Percentiles rank a stretch among this genome's conserved stretches.
phyloP scores from a whole-genome alignment of 2,113 vertebrate species.

The Psettodes erumei region DNA sequence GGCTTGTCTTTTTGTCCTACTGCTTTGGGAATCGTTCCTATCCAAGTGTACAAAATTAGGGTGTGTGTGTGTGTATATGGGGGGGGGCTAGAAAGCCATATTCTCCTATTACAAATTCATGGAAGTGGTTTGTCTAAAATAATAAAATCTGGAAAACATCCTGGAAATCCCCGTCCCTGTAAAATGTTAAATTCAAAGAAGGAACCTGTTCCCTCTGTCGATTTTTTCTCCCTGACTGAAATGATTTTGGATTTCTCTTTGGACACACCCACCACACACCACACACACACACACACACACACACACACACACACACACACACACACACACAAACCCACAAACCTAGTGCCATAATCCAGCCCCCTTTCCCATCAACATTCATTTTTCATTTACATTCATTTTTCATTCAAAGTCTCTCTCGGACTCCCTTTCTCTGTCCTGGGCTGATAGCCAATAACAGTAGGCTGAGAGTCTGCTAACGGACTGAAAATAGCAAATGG shows the following conservation, averaged over 20 bases:
- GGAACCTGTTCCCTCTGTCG: slow-evolving; percentile 26
- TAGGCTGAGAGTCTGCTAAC: slow-evolving; percentile 61
- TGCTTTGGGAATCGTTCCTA: neutral
- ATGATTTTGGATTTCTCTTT: slow-evolving; percentile 45
- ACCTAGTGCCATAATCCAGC: slow-evolving; percentile 55
- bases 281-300: too few species aligned
- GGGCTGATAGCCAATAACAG: slow-evolving; percentile 76
- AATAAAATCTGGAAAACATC: slow-evolving; percentile 31
- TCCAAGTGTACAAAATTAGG: slow-evolving; percentile 1
- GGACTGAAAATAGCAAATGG: slow-evolving; percentile 71
- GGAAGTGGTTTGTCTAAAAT: neutral
- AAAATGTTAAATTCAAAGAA: slow-evolving; percentile 23
- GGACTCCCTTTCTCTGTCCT: slow-evolving; percentile 53
- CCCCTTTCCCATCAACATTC: slow-evolving; percentile 73
- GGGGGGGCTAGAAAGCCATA: neutral
- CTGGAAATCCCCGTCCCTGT: slow-evolving; percentile 24
- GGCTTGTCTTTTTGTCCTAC: neutral
- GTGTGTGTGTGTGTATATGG: too few species aligned
- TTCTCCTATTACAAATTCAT: slow-evolving; percentile 26
- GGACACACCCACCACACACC: neutral
- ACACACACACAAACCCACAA: too few species aligned
- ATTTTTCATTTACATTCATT: slow-evolving; percentile 80
- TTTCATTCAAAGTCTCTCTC: slow-evolving; percentile 72
- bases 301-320: too few species aligned
- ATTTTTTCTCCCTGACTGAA: slow-evolving; percentile 23